A percentile compares a stretch with the other conserved stretches of the same genome.
Conservation (phyloP, 2,888 invertebrate species). For the Cephus rjabovi region DNA sequence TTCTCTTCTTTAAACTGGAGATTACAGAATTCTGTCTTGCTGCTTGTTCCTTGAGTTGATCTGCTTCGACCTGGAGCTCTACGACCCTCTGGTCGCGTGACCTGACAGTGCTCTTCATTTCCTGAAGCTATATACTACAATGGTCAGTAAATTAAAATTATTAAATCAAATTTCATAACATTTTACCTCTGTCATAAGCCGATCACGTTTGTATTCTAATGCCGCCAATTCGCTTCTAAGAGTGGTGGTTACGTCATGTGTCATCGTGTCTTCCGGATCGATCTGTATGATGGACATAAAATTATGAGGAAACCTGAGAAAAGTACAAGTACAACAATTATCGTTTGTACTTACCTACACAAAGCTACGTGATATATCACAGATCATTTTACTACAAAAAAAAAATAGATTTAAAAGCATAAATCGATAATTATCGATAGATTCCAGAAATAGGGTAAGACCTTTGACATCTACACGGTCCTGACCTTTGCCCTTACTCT, state of each 20-base stretch:
- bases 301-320: background rate
- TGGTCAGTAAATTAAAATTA: slow-evolving; percentile 29
- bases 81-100: slow-evolving; percentile 78
- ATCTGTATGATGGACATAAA: slow-evolving; percentile 53
- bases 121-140: slow-evolving; percentile 72
- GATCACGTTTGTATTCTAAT: slow-evolving; percentile 85
- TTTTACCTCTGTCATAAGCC: slow-evolving; percentile 79
- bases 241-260: slow-evolving; percentile 79
- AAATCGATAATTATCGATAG: background rate
- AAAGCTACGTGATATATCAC: background rate
- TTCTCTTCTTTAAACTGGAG: slow-evolving; percentile 81
- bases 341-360: background rate
- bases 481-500: background rate
- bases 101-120: slow-evolving; percentile 78
- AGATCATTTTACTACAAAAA: background rate
- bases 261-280: slow-evolving; percentile 59
- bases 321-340: background rate
- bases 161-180: background rate
- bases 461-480: background rate
- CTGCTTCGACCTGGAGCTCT: slow-evolving; percentile 84
- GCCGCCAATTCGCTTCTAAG: slow-evolving; percentile 87
- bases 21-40: slow-evolving; percentile 86
- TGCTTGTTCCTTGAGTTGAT: slow-evolving; percentile 83
- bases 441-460: background rate
- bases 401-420: background rate